Evolutionary conservation across 2,113 vertebrate species (phyloP), one percentile per base, ranked within the genome.

Genomic region (Dromaius novaehollandiae): DNA sequence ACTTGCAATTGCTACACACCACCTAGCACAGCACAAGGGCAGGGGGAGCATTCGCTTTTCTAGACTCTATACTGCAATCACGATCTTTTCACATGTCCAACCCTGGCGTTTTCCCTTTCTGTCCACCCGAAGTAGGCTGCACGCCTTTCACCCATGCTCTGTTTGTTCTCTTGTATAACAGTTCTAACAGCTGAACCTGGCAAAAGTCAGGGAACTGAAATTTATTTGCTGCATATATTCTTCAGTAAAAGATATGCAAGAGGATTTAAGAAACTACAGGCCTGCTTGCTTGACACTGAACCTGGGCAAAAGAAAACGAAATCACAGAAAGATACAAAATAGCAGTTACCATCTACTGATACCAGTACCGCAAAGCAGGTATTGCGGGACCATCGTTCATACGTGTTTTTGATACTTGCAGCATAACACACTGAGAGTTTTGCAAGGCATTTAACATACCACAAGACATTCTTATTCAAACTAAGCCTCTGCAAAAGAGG

Each of bases 281-380:
- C 36, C 65, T 53, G 34, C 2, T 48, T 53, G 89, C 82, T 55
- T 48, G 58, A 36, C 82, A 58, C 50, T 58, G 53, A 74, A 81
- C 40, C 8, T 0, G 13, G 25, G 63, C 0, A 34, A 38, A 8
- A 0, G 0, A 13, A n/a, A 13, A 3, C 36, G 16, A 56, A 65
- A 66, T 15, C 53, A 46, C 2, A 26, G 61, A 71, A 82, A 95
- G 79, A 86, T 66, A 32, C 2, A 68, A 91, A 51, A 61, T 58
- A 82, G 91, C 48, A 89, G 56, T 76, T 86, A 58, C 42, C 58
- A 26, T 42, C 42, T 74, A 17, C 63, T 66, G 76, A 81, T 53
- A 50, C 6, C 48, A 64, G 24, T 75, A 60, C 61, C 78, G 76
- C 36, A 68, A 78, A 86, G 68, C 0, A 1, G 63, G 40, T 50